phyloP scores from a whole-genome alignment of 1,140 invertebrate genomes.

The Zaprionus kolodkinae region DNA sequence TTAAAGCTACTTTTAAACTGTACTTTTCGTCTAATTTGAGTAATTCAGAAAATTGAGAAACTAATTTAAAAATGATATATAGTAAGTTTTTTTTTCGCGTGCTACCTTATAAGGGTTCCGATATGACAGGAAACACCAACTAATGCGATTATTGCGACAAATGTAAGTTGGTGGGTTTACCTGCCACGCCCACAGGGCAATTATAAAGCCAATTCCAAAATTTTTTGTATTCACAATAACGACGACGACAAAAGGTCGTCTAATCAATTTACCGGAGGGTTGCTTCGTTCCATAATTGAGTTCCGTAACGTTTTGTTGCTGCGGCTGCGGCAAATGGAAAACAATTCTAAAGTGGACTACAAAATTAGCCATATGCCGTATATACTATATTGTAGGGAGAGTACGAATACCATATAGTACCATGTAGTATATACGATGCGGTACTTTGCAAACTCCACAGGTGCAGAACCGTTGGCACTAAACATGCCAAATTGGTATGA shows the following conservation, averaged over 20 bases:
- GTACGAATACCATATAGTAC: background rate
- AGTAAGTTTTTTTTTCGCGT: background rate
- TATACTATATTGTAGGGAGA: background rate
- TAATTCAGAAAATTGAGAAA: no score
- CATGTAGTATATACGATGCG: background rate
- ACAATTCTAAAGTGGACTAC: slow-evolving; percentile 54
- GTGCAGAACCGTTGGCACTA: slow-evolving; percentile 37
- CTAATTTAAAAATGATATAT: background rate
- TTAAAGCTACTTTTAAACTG: no score
- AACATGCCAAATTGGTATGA: background rate
- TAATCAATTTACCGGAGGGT: slow-evolving; percentile 69
- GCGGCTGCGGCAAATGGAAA: slow-evolving; percentile 50
- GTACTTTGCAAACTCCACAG: slow-evolving; percentile 31
- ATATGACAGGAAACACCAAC: background rate
- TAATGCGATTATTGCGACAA: slow-evolving; percentile 29
- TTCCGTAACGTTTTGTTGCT: slow-evolving; percentile 56
- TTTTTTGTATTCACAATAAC: background rate
- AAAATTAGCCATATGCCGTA: slow-evolving; percentile 74
- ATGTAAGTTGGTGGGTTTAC: slow-evolving; percentile 16
- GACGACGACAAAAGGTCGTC: slow-evolving; percentile 42
- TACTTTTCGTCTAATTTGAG: no score
- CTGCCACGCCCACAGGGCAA: slow-evolving; percentile 52
- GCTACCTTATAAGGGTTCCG: background rate
- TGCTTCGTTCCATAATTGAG: slow-evolving; percentile 60
- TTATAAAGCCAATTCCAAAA: slow-evolving; percentile 68